phyloP scores from a whole-genome alignment of 2,888 invertebrate genomes.

The Amblyjoppa fuscipennis region DNA sequence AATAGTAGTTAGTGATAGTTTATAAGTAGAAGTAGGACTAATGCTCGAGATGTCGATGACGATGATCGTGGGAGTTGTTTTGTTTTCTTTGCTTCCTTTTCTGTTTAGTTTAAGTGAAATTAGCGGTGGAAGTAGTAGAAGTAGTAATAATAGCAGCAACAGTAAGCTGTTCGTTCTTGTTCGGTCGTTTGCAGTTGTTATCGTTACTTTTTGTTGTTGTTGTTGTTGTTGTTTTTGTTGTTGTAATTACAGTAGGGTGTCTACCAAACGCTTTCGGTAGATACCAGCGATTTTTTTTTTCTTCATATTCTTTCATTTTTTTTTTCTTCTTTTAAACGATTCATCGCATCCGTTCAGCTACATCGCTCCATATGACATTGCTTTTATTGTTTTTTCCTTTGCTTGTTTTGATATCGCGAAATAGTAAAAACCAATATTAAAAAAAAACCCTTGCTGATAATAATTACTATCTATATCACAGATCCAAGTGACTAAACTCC shows the following conservation, averaged over 20 bases:
- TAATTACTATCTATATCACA: slow-evolving; percentile 86
- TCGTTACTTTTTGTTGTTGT: slow-evolving; percentile 14
- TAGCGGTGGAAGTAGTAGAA: slow-evolving; percentile 65
- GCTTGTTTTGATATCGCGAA: slow-evolving; percentile 75
- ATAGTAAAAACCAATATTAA: slow-evolving; percentile 82
- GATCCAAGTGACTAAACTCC: slow-evolving; percentile 85
- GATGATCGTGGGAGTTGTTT: slow-evolving; percentile 68
- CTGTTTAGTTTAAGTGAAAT: slow-evolving; percentile 50
- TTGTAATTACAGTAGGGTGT: slow-evolving; percentile 77
- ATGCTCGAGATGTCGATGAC: slow-evolving; percentile 72
- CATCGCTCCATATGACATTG: slow-evolving; percentile 80
- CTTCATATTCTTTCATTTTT: slow-evolving; percentile 17
- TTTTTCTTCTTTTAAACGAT: slow-evolving; percentile 19
- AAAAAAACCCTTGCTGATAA: slow-evolving; percentile 81
- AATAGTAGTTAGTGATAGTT: slow-evolving; percentile 74
- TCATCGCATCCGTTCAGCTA: slow-evolving; percentile 72
- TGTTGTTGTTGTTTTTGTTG: slow-evolving; percentile 47
- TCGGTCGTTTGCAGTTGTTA: slow-evolving; percentile 40
- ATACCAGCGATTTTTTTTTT: slow-evolving; percentile 71
- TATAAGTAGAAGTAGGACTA: slow-evolving; percentile 67
- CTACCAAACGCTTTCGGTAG: slow-evolving; percentile 81
- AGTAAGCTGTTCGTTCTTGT: slow-evolving; percentile 70
- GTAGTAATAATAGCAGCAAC: slow-evolving; percentile 72
- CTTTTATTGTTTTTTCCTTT: slow-evolving; percentile 69
- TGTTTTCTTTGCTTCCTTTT: slow-evolving; percentile 38